Evolutionary conservation across 2,888 invertebrate species (phyloP).

Genomic region (Atethmia centrago): DNA sequence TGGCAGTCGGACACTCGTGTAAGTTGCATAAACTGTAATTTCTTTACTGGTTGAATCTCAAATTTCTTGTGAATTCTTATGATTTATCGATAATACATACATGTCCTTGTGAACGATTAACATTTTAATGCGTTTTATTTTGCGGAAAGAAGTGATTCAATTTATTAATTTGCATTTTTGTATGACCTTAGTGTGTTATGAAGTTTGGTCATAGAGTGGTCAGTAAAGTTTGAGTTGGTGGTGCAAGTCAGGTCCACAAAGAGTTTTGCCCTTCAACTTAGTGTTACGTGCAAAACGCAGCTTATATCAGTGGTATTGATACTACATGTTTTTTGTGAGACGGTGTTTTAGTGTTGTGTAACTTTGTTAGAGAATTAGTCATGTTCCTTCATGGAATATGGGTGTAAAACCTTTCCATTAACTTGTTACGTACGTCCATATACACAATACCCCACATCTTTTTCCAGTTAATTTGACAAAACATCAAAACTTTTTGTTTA

Average conservation of each 20-base stretch:
- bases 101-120: constrained; percentile 85
- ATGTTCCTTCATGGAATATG: constrained; percentile 20
- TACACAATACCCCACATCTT: neutral
- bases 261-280: constrained; percentile 72
- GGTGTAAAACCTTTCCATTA: neutral
- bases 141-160: constrained; percentile 73
- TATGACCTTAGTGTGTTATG: constrained; percentile 61
- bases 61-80: constrained; percentile 42
- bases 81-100: constrained; percentile 61
- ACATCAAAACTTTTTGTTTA: neutral
- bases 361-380: constrained; percentile 23
- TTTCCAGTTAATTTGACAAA: constrained; percentile 5
- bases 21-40: constrained; percentile 72
- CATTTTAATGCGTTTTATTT: constrained; percentile 80
- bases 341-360: constrained; percentile 26
- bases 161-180: constrained; percentile 70
- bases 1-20: constrained; percentile 90
- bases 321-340: constrained; percentile 11
- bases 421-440: neutral
- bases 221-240: constrained; percentile 57
- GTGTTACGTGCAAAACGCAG: constrained; percentile 38
- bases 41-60: constrained; percentile 49
- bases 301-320: constrained; percentile 31
- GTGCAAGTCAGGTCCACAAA: constrained; percentile 68
- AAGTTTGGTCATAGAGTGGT: constrained; percentile 50